phyloP scores from a whole-genome alignment of 2,888 invertebrate genomes.

The Octonoba sinensis region DNA sequence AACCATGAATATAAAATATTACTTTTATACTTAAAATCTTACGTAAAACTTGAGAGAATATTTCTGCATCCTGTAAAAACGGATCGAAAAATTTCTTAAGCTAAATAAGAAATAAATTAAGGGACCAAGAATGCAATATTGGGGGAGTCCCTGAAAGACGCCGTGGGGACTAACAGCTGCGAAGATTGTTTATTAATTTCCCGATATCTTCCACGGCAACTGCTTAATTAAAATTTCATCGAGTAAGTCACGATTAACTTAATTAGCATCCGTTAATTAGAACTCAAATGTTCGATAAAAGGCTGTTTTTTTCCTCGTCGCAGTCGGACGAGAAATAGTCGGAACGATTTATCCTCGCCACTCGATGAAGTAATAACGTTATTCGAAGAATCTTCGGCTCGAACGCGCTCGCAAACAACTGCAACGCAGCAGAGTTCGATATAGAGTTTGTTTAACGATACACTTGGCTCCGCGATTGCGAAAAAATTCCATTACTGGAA shows the following conservation, averaged over 20 bases:
- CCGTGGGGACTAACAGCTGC: constrained; percentile 55
- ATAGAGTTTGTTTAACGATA: background rate
- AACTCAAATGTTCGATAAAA: constrained; percentile 58
- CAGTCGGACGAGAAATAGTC: background rate
- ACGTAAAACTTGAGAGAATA: too few relatives aligned
- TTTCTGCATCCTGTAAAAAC: too few relatives aligned
- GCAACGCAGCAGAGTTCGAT: constrained; percentile 5
- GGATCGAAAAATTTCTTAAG: too few relatives aligned
- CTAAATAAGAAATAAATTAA: too few relatives aligned
- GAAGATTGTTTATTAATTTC: constrained; percentile 60
- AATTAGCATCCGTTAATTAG: constrained; percentile 62
- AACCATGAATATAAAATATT: too few relatives aligned
- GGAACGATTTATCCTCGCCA: constrained; percentile 44
- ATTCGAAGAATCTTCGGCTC: too few relatives aligned
- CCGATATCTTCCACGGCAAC: constrained; percentile 61
- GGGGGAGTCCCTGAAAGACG: constrained; percentile 15
- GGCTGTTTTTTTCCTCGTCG: constrained; percentile 25
- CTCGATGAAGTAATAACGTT: constrained; percentile 35
- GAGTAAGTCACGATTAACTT: constrained; percentile 65
- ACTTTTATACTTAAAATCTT: too few relatives aligned
- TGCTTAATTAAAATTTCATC: constrained; percentile 65
- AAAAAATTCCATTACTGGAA: constrained; percentile 45
- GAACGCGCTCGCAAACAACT: background rate
- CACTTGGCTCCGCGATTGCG: constrained; percentile 29
- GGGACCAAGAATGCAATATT: constrained; percentile 19